Percentiles rank a stretch among this genome's conserved stretches.
Evolutionary conservation across 2,113 vertebrate genomes (phyloP).

Genomic region (Scytalopus superciliaris): DNA sequence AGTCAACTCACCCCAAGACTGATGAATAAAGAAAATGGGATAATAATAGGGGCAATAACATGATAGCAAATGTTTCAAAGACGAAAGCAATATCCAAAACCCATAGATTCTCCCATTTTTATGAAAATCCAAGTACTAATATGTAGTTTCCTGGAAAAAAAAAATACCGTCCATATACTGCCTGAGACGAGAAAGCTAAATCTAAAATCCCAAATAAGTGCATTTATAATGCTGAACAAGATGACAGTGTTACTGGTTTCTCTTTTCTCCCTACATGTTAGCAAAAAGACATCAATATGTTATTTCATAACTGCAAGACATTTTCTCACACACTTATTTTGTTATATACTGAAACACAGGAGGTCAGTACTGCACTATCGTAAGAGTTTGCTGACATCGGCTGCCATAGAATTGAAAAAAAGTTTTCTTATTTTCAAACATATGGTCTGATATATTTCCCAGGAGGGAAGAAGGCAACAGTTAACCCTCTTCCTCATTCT

Average conservation of each 20-base stretch:
- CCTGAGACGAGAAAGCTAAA: background rate
- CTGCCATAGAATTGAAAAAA: background rate
- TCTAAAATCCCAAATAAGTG: background rate
- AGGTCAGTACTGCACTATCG: slow-evolving; percentile 56
- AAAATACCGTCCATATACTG: background rate
- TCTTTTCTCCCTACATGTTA: background rate
- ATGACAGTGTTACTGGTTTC: background rate
- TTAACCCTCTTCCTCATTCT: slow-evolving; percentile 10
- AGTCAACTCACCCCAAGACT: background rate
- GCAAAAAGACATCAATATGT: background rate
- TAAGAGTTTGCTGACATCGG: slow-evolving; percentile 16
- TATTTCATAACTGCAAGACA: slow-evolving; percentile 7
- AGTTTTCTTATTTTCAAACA: slow-evolving; percentile 48
- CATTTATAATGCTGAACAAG: background rate
- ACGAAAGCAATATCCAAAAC: background rate
- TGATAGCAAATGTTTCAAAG: background rate
- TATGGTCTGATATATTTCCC: slow-evolving; percentile 28
- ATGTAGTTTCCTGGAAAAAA: background rate
- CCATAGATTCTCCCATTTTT: background rate
- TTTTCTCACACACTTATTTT: slow-evolving; percentile 8
- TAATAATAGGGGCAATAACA: background rate
- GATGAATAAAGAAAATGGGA: background rate
- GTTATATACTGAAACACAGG: slow-evolving; percentile 53
- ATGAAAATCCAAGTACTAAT: background rate
- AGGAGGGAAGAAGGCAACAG: slow-evolving; percentile 19